phyloP scores from a whole-genome alignment of 2,113 vertebrate genomes.

The Mormyrus lacerda region DNA sequence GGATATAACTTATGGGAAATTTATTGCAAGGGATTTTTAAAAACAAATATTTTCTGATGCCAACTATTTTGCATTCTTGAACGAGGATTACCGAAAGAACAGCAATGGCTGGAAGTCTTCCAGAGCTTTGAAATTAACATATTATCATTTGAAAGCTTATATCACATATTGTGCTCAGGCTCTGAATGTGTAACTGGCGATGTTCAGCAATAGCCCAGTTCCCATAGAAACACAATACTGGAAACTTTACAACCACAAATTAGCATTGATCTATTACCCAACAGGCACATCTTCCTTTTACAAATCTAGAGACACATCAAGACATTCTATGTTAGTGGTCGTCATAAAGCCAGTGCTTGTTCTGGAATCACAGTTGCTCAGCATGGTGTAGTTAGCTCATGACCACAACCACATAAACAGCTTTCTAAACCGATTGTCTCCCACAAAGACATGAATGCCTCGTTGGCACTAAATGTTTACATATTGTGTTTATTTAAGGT shows the following conservation, averaged over 20 bases:
- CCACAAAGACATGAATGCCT: neutral
- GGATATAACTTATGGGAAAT: neutral
- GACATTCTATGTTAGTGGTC: neutral
- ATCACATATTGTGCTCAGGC: neutral
- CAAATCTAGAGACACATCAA: neutral
- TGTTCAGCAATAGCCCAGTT: neutral
- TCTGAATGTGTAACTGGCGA: neutral
- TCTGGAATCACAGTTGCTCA: neutral
- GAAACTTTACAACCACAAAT: neutral
- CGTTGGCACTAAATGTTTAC: neutral
- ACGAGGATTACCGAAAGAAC: neutral
- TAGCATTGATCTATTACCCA: neutral
- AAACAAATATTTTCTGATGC: neutral
- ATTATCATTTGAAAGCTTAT: neutral
- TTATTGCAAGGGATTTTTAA: neutral
- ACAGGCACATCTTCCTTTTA: neutral
- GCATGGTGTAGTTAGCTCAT: neutral
- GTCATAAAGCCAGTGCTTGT: neutral
- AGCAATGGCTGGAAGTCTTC: neutral
- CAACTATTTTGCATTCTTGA: conserved; percentile 4
- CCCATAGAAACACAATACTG: neutral
- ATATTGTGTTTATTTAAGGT: neutral
- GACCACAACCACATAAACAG: neutral
- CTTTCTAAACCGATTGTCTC: neutral
- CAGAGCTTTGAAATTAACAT: neutral